A percentile compares a stretch with the other conserved stretches of the same genome.
These are phyloP conservation scores for Microctonus brassicae DNA, from an alignment of 2,888 invertebrate species.

Conservation along the genomic window DNA sequence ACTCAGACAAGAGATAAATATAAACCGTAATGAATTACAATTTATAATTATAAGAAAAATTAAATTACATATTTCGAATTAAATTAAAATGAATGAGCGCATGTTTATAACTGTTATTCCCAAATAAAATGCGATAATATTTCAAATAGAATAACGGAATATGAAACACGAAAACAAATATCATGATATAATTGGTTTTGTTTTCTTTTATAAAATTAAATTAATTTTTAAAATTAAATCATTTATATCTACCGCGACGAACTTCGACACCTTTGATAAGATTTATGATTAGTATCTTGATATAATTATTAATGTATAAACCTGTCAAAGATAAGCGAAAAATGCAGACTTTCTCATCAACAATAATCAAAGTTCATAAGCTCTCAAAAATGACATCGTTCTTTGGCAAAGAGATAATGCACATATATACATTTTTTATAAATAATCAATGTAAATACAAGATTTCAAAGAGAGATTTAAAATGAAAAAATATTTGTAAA, in stretches of 20 bases:
- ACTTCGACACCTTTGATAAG: background rate
- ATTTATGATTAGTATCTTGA: background rate
- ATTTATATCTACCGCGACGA: background rate
- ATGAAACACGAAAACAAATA: constrained; percentile 18
- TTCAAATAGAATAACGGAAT: constrained; percentile 24
- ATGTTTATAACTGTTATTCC: constrained; percentile 10
- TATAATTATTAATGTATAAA: background rate
- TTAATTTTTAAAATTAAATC: background rate
- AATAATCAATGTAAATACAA: background rate
- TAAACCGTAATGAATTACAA: background rate
- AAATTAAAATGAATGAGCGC: background rate
- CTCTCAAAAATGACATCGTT: no score
- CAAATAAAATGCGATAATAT: constrained; percentile 4
- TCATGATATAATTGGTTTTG: background rate
- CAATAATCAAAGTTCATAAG: background rate
- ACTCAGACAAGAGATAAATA: background rate
- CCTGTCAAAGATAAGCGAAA: background rate
- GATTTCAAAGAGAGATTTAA: background rate
- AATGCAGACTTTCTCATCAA: background rate
- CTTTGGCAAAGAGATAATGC: background rate
- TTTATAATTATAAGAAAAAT: background rate
- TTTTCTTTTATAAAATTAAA: background rate
- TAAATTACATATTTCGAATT: constrained; percentile 1
- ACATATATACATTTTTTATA: background rate
- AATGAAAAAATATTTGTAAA: constrained; percentile 12